Evolutionary conservation across 2,113 vertebrate genomes (phyloP).

Genomic region (Alethe castanea): DNA sequence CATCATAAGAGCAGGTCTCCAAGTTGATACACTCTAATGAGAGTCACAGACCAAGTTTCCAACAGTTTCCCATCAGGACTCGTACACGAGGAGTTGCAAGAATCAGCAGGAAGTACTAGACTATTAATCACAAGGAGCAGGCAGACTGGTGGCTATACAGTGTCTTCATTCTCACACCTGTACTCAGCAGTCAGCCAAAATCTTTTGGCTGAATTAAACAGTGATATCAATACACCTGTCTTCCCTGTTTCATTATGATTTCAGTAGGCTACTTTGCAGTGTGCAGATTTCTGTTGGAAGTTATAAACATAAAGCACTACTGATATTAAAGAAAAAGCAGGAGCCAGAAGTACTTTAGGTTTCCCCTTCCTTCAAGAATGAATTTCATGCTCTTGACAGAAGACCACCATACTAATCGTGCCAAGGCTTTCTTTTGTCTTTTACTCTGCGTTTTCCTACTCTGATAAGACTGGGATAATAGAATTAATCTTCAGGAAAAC

Average conservation of each 20-base stretch:
- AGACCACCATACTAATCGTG: neutral
- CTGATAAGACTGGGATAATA: neutral
- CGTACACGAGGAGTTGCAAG: accelerated
- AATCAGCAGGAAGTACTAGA: neutral
- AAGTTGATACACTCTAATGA: neutral
- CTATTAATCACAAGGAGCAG: neutral
- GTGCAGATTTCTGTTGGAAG: neutral
- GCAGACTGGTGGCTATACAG: neutral
- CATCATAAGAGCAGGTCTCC: neutral
- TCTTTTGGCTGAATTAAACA: neutral
- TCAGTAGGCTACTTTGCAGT: neutral
- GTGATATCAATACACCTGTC: neutral
- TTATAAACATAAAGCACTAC: neutral
- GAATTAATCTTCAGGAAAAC: neutral
- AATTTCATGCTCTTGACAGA: neutral
- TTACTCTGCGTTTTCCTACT: neutral
- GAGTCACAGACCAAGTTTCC: neutral
- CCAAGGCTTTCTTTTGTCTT: neutral
- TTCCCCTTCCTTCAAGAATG: neutral
- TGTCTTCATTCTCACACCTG: neutral
- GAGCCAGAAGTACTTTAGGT: neutral
- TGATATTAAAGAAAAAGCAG: neutral
- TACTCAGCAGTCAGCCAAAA: neutral
- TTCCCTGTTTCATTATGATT: neutral
- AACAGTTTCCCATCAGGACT: neutral